Percentiles rank a stretch among this genome's conserved stretches.
These are phyloP conservation scores for Nesometra sesokonis DNA, from an alignment of 35 echinoderm and acorn worm genomes.

Conservation along the genomic window DNA sequence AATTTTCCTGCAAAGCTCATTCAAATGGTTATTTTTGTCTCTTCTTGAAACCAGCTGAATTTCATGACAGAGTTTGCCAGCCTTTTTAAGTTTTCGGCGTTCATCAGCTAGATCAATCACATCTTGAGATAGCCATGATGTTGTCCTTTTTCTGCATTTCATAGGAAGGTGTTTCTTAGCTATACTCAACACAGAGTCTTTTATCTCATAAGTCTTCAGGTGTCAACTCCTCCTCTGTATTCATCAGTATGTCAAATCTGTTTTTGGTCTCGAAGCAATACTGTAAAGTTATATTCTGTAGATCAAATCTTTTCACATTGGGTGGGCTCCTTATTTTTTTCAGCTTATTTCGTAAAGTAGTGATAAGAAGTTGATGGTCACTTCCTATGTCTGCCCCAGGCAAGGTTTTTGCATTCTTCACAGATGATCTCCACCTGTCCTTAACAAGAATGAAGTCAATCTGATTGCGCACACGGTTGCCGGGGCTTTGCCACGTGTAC, in stretches of 20 bases:
- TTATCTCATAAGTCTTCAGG: background rate
- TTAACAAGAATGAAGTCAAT: conserved; percentile 15
- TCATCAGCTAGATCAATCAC: background rate
- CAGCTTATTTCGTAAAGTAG: too few species aligned
- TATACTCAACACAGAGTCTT: background rate
- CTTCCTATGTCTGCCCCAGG: conserved; percentile 3
- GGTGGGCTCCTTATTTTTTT: too few species aligned
- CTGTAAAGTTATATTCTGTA: too few species aligned
- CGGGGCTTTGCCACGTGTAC: background rate
- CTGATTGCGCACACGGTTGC: background rate
- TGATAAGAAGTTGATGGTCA: background rate
- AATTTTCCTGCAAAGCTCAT: background rate
- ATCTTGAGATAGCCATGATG: background rate
- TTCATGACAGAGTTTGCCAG: too few species aligned
- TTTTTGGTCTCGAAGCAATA: too few species aligned
- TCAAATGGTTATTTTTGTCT: too few species aligned
- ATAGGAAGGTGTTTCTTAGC: background rate
- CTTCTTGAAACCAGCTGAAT: too few species aligned
- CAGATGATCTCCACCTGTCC: background rate
- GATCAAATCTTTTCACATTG: too few species aligned
- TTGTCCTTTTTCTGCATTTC: background rate
- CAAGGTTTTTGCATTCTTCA: conserved; percentile 5
- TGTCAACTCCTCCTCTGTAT: background rate
- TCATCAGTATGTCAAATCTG: background rate
- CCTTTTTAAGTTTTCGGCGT: background rate